Evolutionary conservation across 2,888 invertebrate species (phyloP), one percentile per base, ranked within the genome.

Genomic region (Drosophila tripunctata): DNA sequence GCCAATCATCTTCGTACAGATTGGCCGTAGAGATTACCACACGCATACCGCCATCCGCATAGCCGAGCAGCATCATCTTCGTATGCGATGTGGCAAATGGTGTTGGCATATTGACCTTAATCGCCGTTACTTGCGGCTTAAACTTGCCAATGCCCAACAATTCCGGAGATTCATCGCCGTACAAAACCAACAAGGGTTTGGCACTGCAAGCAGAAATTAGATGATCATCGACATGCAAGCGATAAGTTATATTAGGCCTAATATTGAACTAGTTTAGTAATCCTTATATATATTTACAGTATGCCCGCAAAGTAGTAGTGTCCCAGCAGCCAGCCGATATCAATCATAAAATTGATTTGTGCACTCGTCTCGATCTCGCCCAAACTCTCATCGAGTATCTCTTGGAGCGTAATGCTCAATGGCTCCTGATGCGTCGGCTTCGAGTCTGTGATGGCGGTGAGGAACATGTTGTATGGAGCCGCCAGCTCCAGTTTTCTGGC

Each of bases 281-380:
- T n/a, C n/a, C 2, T 27, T 27, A 2, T 1, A 10, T 27, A 27
- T n/a, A 88, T 90, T 89, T 91, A 94, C 94, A 94, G 93, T 83
- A 95, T 94, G 51, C 95, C 95, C 51, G 95, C 95, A 80, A 94
- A 94, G 81, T 94, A 93, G 84, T 98, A 98, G 81, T 98, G 97
- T 0, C 96, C 95, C 56, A 97, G 92, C 0, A 98, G 90, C 97
- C 98, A 99, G 1, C 95, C 95, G 7, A 96, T 93, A 80, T 98
- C 97, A 33, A 98, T 95, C 96, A 98, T 96, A 85, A 97, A 98
- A 91, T 97, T 98, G 21, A 98, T 95, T 91, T 98, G 97, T n/a
- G 96, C 91, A 0, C 95, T 95, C 38, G 93, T 93, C 73, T 94
- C 94, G 4, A 97, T 91, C 58, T 94, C 93, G 0, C 97, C 97